These are phyloP conservation scores for Vultur gryphus DNA, from an alignment of 2,797 vertebrate genomes.

Conservation along the genomic window DNA sequence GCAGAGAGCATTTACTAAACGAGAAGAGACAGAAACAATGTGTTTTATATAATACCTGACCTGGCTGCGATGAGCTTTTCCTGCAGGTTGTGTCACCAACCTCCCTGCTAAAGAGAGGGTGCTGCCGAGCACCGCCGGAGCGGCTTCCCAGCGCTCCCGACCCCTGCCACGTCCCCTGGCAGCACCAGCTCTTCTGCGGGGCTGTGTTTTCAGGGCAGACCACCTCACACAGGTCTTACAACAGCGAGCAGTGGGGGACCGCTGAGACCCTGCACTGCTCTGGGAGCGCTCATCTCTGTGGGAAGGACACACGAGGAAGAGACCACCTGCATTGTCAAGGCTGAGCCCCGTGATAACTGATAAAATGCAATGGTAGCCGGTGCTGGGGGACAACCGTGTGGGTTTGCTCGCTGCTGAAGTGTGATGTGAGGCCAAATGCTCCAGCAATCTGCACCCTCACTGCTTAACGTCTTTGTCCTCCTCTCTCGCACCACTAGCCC, in stretches of 20 bases:
- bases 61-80: not conserved
- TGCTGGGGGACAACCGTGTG: rapidly evolving
- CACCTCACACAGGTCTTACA: not conserved
- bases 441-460: not conserved
- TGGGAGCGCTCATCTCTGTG: not conserved
- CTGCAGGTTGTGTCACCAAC: not conserved
- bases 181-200: not conserved
- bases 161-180: rapidly evolving
- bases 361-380: rapidly evolving
- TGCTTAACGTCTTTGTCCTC: not conserved
- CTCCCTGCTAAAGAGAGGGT: not conserved
- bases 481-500: not conserved
- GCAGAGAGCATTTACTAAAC: not conserved
- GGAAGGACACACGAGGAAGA: not conserved
- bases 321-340: too few species aligned
- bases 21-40: not conserved
- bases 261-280: not conserved
- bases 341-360: not conserved
- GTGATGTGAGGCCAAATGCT: not conserved
- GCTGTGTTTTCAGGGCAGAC: not conserved
- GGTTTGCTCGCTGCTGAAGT: not conserved
- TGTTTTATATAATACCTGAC: not conserved
- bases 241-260: not conserved
- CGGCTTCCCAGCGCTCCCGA: not conserved
- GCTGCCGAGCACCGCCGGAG: not conserved